These are phyloP conservation scores for Merodon equestris DNA, from an alignment of 2,888 invertebrate genomes.

Conservation along the genomic window DNA sequence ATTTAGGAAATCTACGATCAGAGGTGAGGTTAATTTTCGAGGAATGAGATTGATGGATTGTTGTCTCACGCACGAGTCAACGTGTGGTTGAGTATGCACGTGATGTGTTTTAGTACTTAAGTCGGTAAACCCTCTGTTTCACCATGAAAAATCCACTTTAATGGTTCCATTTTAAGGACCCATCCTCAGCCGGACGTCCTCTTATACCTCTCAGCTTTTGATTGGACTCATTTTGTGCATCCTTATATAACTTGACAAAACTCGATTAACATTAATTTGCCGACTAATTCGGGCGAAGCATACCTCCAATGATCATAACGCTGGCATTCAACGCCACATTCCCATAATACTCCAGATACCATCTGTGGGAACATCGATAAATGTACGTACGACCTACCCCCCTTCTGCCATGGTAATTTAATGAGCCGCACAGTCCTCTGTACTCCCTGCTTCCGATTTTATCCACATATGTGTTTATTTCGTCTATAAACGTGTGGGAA, in stretches of 20 bases:
- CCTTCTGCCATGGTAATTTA: conserved; percentile 32
- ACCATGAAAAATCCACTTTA: no score
- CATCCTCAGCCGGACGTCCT: no score
- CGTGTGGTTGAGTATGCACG: no score
- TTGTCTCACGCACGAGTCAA: no score
- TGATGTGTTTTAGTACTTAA: no score
- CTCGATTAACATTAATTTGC: conserved; percentile 51
- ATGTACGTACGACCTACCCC: no score
- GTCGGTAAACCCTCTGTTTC: no score
- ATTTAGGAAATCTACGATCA: conserved; percentile 5
- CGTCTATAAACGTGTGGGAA: conserved; percentile 25
- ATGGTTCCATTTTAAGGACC: no score
- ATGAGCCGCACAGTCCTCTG: conserved; percentile 9
- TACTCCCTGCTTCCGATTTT: no score
- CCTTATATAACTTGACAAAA: conserved; percentile 45
- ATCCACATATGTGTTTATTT: conserved; percentile 26
- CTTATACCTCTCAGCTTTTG: conserved; percentile 7
- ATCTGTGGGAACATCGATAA: conserved; percentile 21
- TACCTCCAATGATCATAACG: no score
- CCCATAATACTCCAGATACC: conserved; percentile 16
- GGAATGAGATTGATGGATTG: no score
- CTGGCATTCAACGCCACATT: background rate
- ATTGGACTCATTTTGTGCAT: conserved; percentile 42
- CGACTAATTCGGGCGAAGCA: conserved; percentile 7
- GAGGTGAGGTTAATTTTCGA: no score